Evolutionary conservation across 2,113 vertebrate species (phyloP), one percentile per base, ranked within the genome.

Genomic region (Emydocephalus ijimae): DNA sequence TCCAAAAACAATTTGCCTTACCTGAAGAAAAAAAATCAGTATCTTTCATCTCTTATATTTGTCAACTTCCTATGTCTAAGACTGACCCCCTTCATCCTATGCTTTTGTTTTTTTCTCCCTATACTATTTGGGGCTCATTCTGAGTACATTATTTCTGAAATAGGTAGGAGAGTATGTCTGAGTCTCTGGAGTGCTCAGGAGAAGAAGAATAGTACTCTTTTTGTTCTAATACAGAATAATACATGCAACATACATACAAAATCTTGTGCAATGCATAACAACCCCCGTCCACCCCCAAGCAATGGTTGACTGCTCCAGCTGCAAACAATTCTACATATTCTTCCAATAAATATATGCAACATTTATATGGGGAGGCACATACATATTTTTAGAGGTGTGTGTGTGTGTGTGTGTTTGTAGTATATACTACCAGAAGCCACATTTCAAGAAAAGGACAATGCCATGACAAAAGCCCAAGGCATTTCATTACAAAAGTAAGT

Each of bases 1-100:
- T 95, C 91, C 93, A 89, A 88, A 85, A 96, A n/a, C 39, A 92
- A 52, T 92, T 23, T 90, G 55, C 14, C 23, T 86, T 86, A 86
- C 21, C 54, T 61, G 34, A 92, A 61, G 34, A 23, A 89, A 85
- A 85, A 57, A 50, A 50, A 20, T 43, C 54, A 86, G 34, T 90
- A 74, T 92, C 55, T 92, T 89, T 85, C 50, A 89, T 90, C 12
- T 29, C 57, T 18, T 57, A 54, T 29, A 54, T 87, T 43, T 88
- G 69, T 89, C 69, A 85, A 26, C 34, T 43, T 26, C 45, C 54
- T 87, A 24, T n/a, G 86, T 15, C 48, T 87, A 26, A 55, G 45
- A 14, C 18, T 92, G 50, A 48, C 34, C 34, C 54, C 48, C 45
- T 86, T 57, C 59, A 54, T 81, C 59, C 2, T 85, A 52, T 89